Percentiles rank a stretch among this genome's conserved stretches.
These are phyloP conservation scores for Phocoena phocoena DNA, from an alignment of 2,113 vertebrate species.

Conservation along the genomic window DNA sequence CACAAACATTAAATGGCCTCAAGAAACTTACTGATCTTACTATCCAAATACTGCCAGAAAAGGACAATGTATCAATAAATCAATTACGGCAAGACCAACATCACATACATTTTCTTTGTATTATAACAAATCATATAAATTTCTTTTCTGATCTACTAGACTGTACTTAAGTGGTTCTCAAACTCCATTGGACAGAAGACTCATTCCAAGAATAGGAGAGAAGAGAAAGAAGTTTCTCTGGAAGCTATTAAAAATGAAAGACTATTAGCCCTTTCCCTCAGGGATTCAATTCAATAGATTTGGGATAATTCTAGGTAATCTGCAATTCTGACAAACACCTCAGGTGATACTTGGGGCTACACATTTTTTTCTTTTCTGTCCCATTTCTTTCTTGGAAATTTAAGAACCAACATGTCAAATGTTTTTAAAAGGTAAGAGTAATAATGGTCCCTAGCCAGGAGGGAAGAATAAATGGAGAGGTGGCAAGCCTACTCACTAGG, in stretches of 20 bases:
- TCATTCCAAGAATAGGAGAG: neutral
- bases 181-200: neutral
- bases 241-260: neutral
- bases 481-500: neutral
- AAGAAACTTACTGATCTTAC: neutral
- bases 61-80: conserved; percentile 33
- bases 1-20: conserved; percentile 21
- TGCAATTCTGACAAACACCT: neutral
- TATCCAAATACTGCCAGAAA: neutral
- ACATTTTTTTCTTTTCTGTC: neutral
- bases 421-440: neutral
- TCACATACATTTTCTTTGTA: neutral
- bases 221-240: neutral
- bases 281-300: neutral
- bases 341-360: neutral
- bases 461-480: neutral
- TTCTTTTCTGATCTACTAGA: neutral
- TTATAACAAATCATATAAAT: neutral
- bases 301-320: conserved; percentile 20
- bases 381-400: neutral
- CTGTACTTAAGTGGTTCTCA: neutral
- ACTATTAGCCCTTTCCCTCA: neutral
- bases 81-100: neutral
- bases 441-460: neutral
- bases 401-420: neutral